phyloP scores from a whole-genome alignment of 2,797 vertebrate genomes.

The Merluccius polli region DNA sequence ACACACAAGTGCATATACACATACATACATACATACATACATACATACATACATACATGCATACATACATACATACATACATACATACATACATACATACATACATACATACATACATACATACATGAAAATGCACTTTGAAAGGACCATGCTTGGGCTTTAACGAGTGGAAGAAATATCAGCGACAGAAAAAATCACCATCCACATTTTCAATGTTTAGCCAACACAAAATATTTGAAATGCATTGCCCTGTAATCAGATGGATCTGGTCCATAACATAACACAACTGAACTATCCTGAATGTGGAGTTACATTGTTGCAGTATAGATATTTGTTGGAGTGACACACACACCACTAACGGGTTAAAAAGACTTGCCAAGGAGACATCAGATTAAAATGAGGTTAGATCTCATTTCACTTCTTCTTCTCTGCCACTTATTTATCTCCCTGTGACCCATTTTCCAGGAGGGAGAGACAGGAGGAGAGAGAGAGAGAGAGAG shows the following conservation, averaged over 20 bases:
- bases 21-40: background rate
- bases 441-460: slow-evolving; percentile 71
- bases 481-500: slow-evolving; percentile 35
- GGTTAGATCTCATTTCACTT: slow-evolving; percentile 64
- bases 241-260: background rate
- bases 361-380: slow-evolving; percentile 61
- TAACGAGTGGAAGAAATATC: too few species aligned
- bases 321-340: background rate
- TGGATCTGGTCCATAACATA: too few species aligned
- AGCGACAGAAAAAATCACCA: too few species aligned
- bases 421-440: slow-evolving; percentile 60
- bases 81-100: slow-evolving; percentile 1
- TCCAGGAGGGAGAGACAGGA: slow-evolving; percentile 26
- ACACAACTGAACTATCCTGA: too few species aligned
- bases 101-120: slow-evolving; percentile 2
- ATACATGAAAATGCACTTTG: slow-evolving; percentile 23
- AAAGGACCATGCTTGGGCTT: background rate
- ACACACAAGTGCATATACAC: background rate
- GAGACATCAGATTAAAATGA: slow-evolving; percentile 66
- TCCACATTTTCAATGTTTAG: slow-evolving; percentile 5
- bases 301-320: background rate
- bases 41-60: slow-evolving; percentile 1
- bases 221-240: background rate
- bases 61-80: background rate
- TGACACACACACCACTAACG: slow-evolving; percentile 25